These are phyloP conservation scores for Ophioninae sp. DNA, from an alignment of 2,888 invertebrate genomes.

Conservation along the genomic window DNA sequence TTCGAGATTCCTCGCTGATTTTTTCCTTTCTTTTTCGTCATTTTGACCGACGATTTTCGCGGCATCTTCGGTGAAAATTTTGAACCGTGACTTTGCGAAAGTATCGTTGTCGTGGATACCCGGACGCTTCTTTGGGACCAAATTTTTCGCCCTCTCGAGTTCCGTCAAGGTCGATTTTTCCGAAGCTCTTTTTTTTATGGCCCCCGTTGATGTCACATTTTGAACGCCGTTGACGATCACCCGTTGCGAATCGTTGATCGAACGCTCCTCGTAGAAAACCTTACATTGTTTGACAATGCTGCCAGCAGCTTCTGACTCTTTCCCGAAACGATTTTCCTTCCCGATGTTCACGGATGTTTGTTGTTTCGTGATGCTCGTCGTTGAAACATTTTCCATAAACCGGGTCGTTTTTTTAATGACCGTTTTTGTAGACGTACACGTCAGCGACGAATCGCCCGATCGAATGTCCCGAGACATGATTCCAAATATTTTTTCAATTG, in stretches of 20 bases:
- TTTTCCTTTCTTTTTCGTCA: background rate
- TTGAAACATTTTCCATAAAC: background rate
- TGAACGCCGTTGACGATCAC: background rate
- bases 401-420: constrained; percentile 14
- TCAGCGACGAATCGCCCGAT: background rate
- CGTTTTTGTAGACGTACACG: background rate
- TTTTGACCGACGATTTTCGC: background rate
- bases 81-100: constrained; percentile 44
- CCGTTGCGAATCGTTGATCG: background rate
- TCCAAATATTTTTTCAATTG: background rate
- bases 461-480: constrained; percentile 28
- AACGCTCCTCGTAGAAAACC: constrained; percentile 37
- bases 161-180: background rate
- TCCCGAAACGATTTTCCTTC: constrained; percentile 49
- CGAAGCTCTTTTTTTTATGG: constrained; percentile 33
- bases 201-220: constrained; percentile 24
- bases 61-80: constrained; percentile 30
- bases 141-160: background rate
- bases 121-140: constrained; percentile 33
- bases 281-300: constrained; percentile 30
- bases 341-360: background rate
- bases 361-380: background rate
- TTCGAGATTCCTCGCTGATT: background rate
- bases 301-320: constrained; percentile 9
- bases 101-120: constrained; percentile 21